Evolutionary conservation across 1,140 invertebrate genomes (phyloP).

Genomic region (Galendromus occidentalis): DNA sequence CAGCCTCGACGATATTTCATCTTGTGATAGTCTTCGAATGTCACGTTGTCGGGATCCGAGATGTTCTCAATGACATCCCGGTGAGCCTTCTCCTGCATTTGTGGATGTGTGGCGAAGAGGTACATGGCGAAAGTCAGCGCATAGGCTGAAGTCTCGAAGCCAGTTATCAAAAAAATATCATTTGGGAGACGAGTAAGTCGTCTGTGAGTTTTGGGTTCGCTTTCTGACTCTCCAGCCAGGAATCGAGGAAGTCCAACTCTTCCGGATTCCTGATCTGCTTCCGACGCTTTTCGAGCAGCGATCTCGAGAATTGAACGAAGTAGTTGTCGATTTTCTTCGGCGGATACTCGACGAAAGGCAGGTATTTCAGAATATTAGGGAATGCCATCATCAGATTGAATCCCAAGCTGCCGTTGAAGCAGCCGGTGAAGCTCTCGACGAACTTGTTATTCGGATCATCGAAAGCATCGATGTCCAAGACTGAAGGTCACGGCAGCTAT

Average conservation of each 20-base stretch:
- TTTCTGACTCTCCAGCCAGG: not conserved
- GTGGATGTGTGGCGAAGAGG: not conserved
- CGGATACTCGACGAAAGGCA: not conserved
- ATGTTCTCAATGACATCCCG: not conserved
- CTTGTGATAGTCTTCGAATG: not conserved
- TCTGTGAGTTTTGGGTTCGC: not conserved
- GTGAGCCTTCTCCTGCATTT: not conserved
- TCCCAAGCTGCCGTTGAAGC: not conserved
- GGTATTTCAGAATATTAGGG: not conserved
- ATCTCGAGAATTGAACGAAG: not conserved
- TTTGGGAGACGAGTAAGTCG: not conserved
- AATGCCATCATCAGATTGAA: not conserved
- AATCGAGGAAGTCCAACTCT: not conserved
- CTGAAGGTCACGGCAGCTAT: not conserved
- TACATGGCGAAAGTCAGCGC: not conserved
- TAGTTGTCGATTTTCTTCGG: not conserved
- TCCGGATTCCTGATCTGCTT: not conserved
- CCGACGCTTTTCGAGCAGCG: not conserved
- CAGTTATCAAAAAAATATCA: not conserved
- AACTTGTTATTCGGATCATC: not conserved
- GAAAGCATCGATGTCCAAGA: not conserved
- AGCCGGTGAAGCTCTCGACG: not conserved
- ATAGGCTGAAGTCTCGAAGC: not conserved
- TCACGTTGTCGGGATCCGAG: not conserved
- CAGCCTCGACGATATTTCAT: not conserved